Evolutionary conservation across 2,797 vertebrate genomes (phyloP).

Genomic region (Semaprochilodus insignis): DNA sequence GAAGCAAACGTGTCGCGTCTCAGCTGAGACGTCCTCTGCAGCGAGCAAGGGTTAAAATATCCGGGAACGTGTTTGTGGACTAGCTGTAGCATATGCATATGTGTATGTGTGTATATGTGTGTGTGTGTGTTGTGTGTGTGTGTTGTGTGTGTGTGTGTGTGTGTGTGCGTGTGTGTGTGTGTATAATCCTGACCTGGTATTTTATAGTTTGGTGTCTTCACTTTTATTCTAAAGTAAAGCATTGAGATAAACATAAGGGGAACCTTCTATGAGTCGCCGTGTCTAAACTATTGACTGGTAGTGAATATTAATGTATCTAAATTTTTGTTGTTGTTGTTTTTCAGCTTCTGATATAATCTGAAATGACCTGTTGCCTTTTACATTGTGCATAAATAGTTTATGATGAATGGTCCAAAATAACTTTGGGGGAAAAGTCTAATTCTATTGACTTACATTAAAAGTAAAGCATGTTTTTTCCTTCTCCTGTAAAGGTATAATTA

Average conservation of each 20-base stretch:
- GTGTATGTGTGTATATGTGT: not conserved
- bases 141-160: constrained; percentile 22
- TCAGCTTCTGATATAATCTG: too few relatives aligned
- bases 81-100: not conserved
- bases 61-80: not conserved
- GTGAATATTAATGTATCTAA: too few relatives aligned
- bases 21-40: constrained; percentile 52
- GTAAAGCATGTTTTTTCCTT: too few relatives aligned
- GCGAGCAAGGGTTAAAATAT: constrained; percentile 36
- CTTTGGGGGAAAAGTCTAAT: not conserved
- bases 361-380: too few relatives aligned
- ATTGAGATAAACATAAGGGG: too few relatives aligned
- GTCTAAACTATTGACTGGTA: not conserved
- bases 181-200: too few relatives aligned
- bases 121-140: constrained; percentile 21
- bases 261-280: not conserved
- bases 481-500: too few relatives aligned
- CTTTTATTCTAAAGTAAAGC: too few relatives aligned
- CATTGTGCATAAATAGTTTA: too few relatives aligned
- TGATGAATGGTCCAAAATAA: not conserved
- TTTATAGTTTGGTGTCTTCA: too few relatives aligned
- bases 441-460: too few relatives aligned
- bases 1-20: constrained; percentile 56
- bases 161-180: not conserved
- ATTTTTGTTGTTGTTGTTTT: too few relatives aligned